A percentile compares a stretch with the other conserved stretches of the same genome.
phyloP scores from a whole-genome alignment of 2,113 vertebrate genomes.

The Nothoprocta perdicaria region DNA sequence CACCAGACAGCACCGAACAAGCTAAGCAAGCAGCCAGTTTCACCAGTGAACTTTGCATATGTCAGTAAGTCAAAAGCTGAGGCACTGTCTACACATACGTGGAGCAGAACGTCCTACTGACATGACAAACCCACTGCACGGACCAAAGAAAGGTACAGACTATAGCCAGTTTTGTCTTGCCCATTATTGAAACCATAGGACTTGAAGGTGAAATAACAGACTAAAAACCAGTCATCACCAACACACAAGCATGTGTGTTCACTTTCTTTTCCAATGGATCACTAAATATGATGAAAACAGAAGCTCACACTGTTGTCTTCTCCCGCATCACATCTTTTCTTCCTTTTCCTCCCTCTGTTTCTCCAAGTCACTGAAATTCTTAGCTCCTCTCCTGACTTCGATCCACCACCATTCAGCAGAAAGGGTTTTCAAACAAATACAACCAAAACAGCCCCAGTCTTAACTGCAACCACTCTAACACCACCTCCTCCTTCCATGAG shows the following conservation, averaged over 20 bases:
- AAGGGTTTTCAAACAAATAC: not conserved
- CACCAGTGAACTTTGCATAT: not conserved
- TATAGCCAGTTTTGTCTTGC: not conserved
- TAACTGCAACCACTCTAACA: not conserved
- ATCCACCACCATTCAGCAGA: not conserved
- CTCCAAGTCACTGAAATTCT: not conserved
- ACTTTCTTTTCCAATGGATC: not conserved
- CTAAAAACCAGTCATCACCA: not conserved
- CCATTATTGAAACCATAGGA: fast-evolving
- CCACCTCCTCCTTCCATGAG: not conserved
- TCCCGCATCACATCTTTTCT: not conserved
- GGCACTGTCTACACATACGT: not conserved
- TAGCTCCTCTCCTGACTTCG: not conserved
- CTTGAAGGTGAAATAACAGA: not conserved
- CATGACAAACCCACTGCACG: not conserved
- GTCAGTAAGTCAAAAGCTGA: not conserved
- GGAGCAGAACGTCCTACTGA: not conserved
- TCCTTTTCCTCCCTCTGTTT: not conserved
- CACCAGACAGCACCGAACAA: not conserved
- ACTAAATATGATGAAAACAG: not conserved
- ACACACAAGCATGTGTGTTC: not conserved
- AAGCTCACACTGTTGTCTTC: not conserved
- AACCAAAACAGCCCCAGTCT: not conserved
- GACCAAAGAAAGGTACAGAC: not conserved
- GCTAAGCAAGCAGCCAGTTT: not conserved